These are phyloP conservation scores for Callorhinus ursinus DNA, from an alignment of 2,113 vertebrate species.

Conservation along the genomic window DNA sequence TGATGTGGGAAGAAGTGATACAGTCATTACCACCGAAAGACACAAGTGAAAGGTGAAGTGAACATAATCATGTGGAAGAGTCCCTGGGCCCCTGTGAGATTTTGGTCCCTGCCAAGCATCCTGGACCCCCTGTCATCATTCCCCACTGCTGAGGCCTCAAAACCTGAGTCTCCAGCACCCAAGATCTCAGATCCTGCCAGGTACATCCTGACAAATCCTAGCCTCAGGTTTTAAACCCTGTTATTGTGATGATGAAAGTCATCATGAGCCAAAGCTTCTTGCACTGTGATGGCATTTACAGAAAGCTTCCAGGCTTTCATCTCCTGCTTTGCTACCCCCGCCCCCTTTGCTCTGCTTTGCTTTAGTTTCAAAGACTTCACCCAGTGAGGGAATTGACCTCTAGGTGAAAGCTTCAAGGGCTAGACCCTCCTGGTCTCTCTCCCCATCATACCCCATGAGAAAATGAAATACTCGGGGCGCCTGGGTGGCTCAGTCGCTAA, in stretches of 20 bases:
- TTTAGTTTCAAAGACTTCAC: conserved; percentile 9
- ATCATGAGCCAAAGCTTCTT: background rate
- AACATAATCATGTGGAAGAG: background rate
- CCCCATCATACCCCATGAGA: background rate
- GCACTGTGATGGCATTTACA: background rate
- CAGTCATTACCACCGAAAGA: conserved; percentile 44
- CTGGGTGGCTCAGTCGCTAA: too few species aligned
- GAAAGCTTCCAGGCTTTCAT: background rate
- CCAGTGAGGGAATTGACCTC: conserved; percentile 54
- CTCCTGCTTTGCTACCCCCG: background rate
- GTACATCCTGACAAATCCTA: background rate
- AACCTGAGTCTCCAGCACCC: too few species aligned
- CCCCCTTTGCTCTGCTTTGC: background rate
- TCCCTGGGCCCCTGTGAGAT: background rate
- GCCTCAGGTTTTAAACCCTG: background rate
- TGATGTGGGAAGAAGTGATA: background rate
- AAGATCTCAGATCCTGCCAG: background rate
- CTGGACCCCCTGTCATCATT: background rate
- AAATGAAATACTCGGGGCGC: background rate
- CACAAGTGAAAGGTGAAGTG: conserved; percentile 27
- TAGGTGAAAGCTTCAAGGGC: background rate
- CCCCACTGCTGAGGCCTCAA: background rate
- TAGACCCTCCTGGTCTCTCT: background rate
- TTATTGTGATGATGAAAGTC: background rate
- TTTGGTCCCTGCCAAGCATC: background rate